Evolutionary conservation across 2,797 vertebrate species (phyloP).

Genomic region (Crenichthys baileyi): DNA sequence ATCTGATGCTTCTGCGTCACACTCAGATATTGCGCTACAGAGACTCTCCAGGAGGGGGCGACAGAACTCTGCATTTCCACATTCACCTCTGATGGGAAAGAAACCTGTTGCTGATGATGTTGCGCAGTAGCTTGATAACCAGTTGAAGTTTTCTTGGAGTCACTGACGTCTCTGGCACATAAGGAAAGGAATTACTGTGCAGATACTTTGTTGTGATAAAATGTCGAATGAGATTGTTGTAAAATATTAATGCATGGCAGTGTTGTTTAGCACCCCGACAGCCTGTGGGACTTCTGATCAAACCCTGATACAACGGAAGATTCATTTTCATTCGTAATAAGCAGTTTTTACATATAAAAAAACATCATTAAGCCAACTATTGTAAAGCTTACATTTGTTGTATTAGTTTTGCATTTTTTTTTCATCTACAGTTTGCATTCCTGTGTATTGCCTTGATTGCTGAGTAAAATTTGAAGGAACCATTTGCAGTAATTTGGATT

Average conservation of each 20-base stretch:
- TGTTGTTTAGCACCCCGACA: conserved; percentile 45
- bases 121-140: conserved; percentile 31
- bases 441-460: conserved; percentile 66
- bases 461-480: conserved; percentile 54
- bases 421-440: conserved; percentile 77
- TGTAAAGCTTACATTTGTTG: conserved; percentile 48
- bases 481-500: conserved; percentile 63
- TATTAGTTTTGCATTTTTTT: conserved; percentile 42
- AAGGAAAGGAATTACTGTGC: conserved; percentile 62
- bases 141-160: conserved; percentile 51
- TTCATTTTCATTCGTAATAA: conserved; percentile 40
- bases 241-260: conserved; percentile 60
- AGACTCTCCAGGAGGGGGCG: conserved; percentile 61
- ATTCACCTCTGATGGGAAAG: conserved; percentile 46
- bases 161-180: conserved; percentile 71
- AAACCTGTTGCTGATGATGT: conserved; percentile 44
- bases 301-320: conserved; percentile 40
- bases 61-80: conserved; percentile 59
- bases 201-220: conserved; percentile 40
- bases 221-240: conserved; percentile 54
- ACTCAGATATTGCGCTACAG: conserved; percentile 56
- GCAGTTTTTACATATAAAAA: conserved; percentile 46
- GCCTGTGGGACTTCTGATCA: conserved; percentile 43
- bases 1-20: conserved; percentile 42
- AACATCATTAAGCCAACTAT: conserved; percentile 28